Evolutionary conservation across 2,888 invertebrate species (phyloP), one percentile per base, ranked within the genome.

Genomic region (Deroplatys truncata): DNA sequence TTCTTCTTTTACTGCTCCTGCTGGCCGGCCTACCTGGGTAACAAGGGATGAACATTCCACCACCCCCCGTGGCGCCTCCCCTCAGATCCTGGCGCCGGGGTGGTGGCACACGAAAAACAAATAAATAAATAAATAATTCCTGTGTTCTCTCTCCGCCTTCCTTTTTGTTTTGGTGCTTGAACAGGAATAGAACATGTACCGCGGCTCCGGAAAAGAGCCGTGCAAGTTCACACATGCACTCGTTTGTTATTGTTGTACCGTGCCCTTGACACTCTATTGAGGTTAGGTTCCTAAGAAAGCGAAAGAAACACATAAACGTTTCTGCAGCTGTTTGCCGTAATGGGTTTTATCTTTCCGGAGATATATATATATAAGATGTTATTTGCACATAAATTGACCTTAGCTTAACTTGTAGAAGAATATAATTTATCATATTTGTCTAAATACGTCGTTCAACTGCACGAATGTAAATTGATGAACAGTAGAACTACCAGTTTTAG

Each of bases 101-200:
- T 49, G 43, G 82, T 35, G 31, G 35, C 83, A 31, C 82, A 82
- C 35, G n/a, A n/a, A 87, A 87, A 87, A 87, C 87, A 87, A 87
- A 87, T 87, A 87, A 82, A 87, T 87, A 87, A 82, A 87, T 87
- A 87, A 87, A 87, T 87, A 87, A 87, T 87, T 83, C 43, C 86
- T 72, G 72, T 72, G 56, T 86, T 82, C 82, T 49, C 82, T 82
- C 56, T 72, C 20, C 56, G 56, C 56, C 56, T 84, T 72, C 25
- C 56, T 72, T 85, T 85, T 85, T 85, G 49, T 49, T 85, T 85
- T 85, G 43, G 85, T 72, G 56, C 56, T 72, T 72, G 56, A 72
- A 72, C 56, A 72, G 56, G 56, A 72, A 72, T 72, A 20, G 56
- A 20, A 25, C 20, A 72, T 72, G 25, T 72, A 72, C 16, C 7